Evolutionary conservation across 2,113 vertebrate species (phyloP).

Genomic region (Bombycilla garrulus): DNA sequence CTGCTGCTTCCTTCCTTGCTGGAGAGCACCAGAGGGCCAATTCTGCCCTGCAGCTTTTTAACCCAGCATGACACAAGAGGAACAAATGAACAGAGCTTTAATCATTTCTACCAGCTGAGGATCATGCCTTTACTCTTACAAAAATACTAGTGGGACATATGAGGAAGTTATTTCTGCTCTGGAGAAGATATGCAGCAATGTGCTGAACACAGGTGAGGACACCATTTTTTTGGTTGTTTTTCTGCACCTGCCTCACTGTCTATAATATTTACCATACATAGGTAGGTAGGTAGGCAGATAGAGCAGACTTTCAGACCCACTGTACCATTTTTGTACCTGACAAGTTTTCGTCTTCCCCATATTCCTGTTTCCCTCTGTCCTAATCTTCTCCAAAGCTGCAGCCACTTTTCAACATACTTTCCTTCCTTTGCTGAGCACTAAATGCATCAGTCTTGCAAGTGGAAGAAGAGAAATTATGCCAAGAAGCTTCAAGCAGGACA

Average conservation of each 20-base stretch:
- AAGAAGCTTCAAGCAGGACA: not conserved
- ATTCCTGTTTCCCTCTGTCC: not conserved
- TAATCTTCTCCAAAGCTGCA: not conserved
- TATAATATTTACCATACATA: not conserved
- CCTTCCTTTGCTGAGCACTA: not conserved
- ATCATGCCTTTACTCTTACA: not conserved
- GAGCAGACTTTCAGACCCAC: not conserved
- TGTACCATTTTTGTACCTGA: not conserved
- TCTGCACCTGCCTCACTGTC: not conserved
- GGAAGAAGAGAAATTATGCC: not conserved
- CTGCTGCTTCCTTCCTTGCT: not conserved
- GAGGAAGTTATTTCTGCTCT: not conserved
- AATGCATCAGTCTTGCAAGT: not conserved
- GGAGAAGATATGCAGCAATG: not conserved
- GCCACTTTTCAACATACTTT: not conserved
- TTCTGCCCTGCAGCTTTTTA: not conserved
- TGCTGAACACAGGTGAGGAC: not conserved
- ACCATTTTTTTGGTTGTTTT: not conserved
- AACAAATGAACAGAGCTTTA: not conserved
- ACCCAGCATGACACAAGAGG: not conserved
- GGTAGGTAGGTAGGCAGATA: not conserved
- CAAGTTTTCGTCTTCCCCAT: not conserved
- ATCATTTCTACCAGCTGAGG: not conserved
- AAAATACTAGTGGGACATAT: not conserved
- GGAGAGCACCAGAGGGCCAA: fast-evolving